phyloP scores from a whole-genome alignment of 1,140 invertebrate genomes.

The Homarus americanus region DNA sequence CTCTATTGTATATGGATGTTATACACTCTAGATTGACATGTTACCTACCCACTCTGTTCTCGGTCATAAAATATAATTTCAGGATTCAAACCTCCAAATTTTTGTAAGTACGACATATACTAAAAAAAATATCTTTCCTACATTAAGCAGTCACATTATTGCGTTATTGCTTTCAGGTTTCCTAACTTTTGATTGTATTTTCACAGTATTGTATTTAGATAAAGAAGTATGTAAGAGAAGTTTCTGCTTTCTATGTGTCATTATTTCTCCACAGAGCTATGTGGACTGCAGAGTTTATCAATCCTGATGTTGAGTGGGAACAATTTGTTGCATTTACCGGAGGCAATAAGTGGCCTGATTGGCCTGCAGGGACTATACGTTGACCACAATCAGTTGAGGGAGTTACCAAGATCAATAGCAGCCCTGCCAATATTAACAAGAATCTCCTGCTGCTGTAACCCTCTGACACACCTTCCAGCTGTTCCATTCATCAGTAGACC shows the following conservation, averaged over 20 bases:
- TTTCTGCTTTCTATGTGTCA: neutral
- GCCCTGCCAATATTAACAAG: slow-evolving; percentile 22
- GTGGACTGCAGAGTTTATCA: slow-evolving; percentile 19
- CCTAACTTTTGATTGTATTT: neutral
- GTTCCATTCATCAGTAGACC: slow-evolving; percentile 20
- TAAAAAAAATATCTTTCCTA: too few relatives aligned
- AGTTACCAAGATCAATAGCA: slow-evolving; percentile 22
- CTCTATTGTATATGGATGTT: too few relatives aligned
- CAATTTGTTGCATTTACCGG: slow-evolving; percentile 6
- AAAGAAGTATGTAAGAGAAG: neutral
- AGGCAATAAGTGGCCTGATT: slow-evolving; percentile 22
- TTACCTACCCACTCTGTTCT: too few relatives aligned
- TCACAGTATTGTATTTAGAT: neutral
- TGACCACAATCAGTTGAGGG: slow-evolving; percentile 37
- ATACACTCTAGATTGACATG: too few relatives aligned
- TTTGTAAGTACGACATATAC: too few relatives aligned
- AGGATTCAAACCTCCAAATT: too few relatives aligned
- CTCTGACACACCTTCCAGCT: slow-evolving; percentile 21
- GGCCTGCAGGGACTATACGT: slow-evolving; percentile 30
- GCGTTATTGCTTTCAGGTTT: neutral
- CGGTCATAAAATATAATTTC: too few relatives aligned
- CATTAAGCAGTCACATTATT: too few relatives aligned
- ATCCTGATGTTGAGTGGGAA: slow-evolving; percentile 30
- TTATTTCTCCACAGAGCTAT: slow-evolving; percentile 22
- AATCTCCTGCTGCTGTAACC: slow-evolving; percentile 39